Percentiles rank a stretch among this genome's conserved stretches.
Conservation (phyloP, 2,797 vertebrate species). For the Nannoperca obscura region DNA sequence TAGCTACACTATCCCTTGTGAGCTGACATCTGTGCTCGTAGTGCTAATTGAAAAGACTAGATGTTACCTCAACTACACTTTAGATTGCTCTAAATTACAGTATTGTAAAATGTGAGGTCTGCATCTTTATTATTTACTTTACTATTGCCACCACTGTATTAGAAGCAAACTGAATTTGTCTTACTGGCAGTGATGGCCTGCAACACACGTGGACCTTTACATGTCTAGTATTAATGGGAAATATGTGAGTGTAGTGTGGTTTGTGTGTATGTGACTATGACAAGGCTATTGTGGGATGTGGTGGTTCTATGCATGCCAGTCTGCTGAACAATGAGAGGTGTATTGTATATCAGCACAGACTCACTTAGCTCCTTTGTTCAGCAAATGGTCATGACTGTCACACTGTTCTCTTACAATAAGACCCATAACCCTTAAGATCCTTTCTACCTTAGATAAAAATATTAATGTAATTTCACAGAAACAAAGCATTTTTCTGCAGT, state of each 20-base stretch:
- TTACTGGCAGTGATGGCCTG: neutral
- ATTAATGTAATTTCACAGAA: neutral
- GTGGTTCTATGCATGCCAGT: conserved; percentile 47
- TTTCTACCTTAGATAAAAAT: conserved; percentile 12
- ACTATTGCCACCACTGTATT: neutral
- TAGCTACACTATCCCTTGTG: conserved; percentile 60
- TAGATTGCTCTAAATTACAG: conserved; percentile 19
- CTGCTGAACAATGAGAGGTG: conserved; percentile 62
- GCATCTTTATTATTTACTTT: neutral
- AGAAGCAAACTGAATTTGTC: conserved; percentile 4
- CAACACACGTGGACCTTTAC: neutral
- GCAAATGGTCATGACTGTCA: conserved; percentile 62
- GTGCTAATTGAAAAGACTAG: conserved; percentile 57
- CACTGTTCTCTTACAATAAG: conserved; percentile 57
- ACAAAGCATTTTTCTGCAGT: neutral
- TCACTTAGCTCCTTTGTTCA: conserved; percentile 61
- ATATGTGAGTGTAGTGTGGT: conserved; percentile 18
- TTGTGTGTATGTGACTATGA: conserved; percentile 32
- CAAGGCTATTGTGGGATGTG: conserved; percentile 50
- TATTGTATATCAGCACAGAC: conserved; percentile 53
- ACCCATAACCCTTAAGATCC: conserved; percentile 1
- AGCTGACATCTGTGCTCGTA: conserved; percentile 36
- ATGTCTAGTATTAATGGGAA: conserved; percentile 31
- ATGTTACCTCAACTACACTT: conserved; percentile 31
- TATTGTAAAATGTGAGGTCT: neutral